phyloP scores from a whole-genome alignment of 2,797 vertebrate genomes.

The Cynopterus sphinx region DNA sequence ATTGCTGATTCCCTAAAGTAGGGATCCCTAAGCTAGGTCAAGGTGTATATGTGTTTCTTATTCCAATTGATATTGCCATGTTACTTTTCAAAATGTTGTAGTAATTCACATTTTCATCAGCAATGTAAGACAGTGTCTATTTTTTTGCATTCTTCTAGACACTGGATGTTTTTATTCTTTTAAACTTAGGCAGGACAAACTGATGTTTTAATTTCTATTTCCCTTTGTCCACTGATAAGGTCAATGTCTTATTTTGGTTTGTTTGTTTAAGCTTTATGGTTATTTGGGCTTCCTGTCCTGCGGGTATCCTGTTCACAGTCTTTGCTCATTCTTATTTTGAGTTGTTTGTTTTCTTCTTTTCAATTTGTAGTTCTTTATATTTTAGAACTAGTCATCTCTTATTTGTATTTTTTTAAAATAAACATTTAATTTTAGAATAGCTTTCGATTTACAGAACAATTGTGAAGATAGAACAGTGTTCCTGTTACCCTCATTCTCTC shows the following conservation, averaged over 20 bases:
- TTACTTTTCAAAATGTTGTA: background rate
- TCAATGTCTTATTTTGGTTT: constrained; percentile 11
- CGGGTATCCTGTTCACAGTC: background rate
- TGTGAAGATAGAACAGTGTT: background rate
- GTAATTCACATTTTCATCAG: background rate
- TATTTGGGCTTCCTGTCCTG: constrained; percentile 6
- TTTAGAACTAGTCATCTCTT: constrained; percentile 45
- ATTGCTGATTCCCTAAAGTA: background rate
- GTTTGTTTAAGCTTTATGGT: constrained; percentile 35
- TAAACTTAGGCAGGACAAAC: background rate
- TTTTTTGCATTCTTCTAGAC: background rate
- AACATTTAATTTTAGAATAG: constrained; percentile 39
- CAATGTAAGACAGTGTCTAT: background rate
- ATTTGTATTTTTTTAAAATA: constrained; percentile 22
- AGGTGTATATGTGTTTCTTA: background rate
- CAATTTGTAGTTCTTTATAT: constrained; percentile 26
- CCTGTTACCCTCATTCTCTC: background rate
- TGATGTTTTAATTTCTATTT: constrained; percentile 49
- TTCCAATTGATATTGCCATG: background rate
- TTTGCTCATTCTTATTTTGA: constrained; percentile 52
- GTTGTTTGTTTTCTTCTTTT: constrained; percentile 39
- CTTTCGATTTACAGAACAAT: constrained; percentile 26
- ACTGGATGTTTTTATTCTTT: constrained; percentile 11
- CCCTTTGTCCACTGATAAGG: background rate
- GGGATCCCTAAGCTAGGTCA: background rate